phyloP scores from a whole-genome alignment of 1,140 invertebrate species.

The Aphelinus certus region DNA sequence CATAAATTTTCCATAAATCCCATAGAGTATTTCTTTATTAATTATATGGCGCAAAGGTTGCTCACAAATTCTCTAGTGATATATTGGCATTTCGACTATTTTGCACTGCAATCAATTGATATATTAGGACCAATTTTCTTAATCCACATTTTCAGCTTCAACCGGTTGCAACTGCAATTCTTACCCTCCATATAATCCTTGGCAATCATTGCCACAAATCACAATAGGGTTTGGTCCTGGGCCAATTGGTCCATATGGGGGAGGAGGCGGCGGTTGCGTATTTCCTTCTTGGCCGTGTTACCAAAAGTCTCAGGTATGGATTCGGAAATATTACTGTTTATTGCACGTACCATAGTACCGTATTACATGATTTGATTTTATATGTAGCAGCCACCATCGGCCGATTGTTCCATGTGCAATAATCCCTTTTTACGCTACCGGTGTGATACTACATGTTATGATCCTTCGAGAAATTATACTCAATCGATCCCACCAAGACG shows the following conservation, averaged over 20 bases:
- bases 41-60: too few species aligned
- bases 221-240: slow-evolving; percentile 49
- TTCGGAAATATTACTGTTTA: too few species aligned
- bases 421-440: slow-evolving; percentile 43
- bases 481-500: neutral
- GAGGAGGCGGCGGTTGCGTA: slow-evolving; percentile 1
- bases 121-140: too few species aligned
- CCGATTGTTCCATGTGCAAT: slow-evolving; percentile 51
- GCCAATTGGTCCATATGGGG: slow-evolving; percentile 8
- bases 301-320: slow-evolving; percentile 27
- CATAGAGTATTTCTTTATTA: too few species aligned
- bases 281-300: slow-evolving; percentile 47
- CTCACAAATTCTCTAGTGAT: too few species aligned
- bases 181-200: slow-evolving; percentile 18
- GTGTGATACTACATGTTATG: slow-evolving; percentile 46
- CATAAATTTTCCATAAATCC: too few species aligned
- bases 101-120: too few species aligned
- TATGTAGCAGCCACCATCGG: slow-evolving; percentile 20
- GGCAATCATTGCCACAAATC: slow-evolving; percentile 50
- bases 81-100: too few species aligned
- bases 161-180: slow-evolving; percentile 38
- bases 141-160: too few species aligned
- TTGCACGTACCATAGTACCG: too few species aligned
- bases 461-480: slow-evolving; percentile 3
- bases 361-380: too few species aligned